Evolutionary conservation across 2,888 invertebrate genomes (phyloP).

Genomic region (Euzetes globulus): DNA sequence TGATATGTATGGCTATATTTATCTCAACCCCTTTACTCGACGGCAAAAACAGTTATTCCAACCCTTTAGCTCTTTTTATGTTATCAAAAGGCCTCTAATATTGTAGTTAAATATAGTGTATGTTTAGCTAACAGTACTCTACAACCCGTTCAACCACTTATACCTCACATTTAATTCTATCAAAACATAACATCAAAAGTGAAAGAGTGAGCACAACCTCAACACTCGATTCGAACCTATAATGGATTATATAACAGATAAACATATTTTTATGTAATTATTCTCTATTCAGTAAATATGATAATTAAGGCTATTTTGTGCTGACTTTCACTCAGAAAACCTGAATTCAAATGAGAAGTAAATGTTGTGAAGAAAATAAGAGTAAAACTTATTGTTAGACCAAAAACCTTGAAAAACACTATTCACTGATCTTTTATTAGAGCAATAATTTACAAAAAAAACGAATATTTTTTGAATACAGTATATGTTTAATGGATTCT

Average conservation of each 20-base stretch:
- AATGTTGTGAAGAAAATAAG: background rate
- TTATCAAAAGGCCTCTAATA: background rate
- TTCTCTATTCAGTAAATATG: background rate
- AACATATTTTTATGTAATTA: background rate
- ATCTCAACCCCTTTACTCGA: constrained; percentile 16
- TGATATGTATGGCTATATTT: background rate
- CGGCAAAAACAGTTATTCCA: background rate
- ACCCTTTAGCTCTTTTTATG: constrained; percentile 8
- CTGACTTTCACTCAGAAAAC: background rate
- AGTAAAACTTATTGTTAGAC: background rate
- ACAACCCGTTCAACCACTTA: constrained; percentile 20
- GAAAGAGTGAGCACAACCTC: background rate
- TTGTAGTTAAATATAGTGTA: constrained; percentile 1
- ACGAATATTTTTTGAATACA: constrained; percentile 6
- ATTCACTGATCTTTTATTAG: background rate
- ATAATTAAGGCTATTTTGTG: background rate
- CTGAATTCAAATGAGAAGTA: background rate
- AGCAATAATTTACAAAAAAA: constrained; percentile 15
- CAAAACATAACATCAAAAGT: background rate
- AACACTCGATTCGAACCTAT: background rate
- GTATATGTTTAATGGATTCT: background rate
- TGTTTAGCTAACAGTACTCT: background rate
- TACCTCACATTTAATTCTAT: background rate
- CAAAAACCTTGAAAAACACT: constrained; percentile 1
- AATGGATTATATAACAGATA: background rate